These are phyloP conservation scores for Equus przewalskii DNA, from an alignment of 2,113 vertebrate species.

Conservation along the genomic window DNA sequence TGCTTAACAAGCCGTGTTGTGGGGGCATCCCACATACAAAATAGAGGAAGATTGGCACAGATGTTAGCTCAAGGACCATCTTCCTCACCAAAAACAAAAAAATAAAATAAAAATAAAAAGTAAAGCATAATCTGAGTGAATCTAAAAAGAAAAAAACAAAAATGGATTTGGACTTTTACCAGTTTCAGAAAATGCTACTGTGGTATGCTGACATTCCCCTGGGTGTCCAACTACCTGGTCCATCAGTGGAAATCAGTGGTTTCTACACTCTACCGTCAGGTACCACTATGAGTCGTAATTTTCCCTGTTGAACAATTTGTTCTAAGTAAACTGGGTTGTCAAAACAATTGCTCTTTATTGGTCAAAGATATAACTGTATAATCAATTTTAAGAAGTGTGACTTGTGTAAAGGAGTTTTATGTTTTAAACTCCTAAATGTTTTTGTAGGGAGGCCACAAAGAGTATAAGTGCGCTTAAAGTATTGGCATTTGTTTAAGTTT, in stretches of 20 bases:
- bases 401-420: background rate
- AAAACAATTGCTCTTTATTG: slow-evolving; percentile 48
- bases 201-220: background rate
- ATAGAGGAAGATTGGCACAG: no score
- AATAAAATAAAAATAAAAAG: background rate
- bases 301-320: background rate
- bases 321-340: slow-evolving; percentile 29
- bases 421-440: slow-evolving; percentile 1
- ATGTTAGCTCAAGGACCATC: no score
- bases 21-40: no score
- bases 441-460: background rate
- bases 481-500: slow-evolving; percentile 2
- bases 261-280: background rate
- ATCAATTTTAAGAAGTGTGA: background rate
- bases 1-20: no score
- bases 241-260: background rate
- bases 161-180: background rate
- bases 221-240: background rate
- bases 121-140: background rate
- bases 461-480: slow-evolving; percentile 6
- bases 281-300: background rate
- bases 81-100: no score
- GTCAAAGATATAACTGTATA: slow-evolving; percentile 10
- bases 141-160: background rate
- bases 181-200: background rate